Conservation (phyloP, 2,113 vertebrate genomes). For the Lepus americanus region DNA sequence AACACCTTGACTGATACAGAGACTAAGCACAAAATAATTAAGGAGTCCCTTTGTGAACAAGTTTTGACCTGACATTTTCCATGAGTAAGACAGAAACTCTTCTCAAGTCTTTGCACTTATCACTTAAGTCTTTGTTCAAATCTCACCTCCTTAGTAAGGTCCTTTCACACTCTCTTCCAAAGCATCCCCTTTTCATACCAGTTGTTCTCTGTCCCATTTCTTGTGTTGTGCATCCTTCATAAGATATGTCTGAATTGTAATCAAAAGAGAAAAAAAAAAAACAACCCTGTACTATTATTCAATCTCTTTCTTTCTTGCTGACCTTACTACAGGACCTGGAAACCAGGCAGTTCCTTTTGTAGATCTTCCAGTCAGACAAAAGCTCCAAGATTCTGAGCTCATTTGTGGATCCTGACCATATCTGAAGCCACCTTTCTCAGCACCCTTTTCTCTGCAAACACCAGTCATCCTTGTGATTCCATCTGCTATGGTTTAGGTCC, state of each 20-base stretch:
- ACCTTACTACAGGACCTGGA: neutral
- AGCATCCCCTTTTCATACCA: neutral
- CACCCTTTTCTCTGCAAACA: neutral
- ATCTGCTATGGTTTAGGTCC: neutral
- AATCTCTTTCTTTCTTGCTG: neutral
- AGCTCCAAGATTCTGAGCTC: neutral
- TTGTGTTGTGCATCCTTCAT: neutral
- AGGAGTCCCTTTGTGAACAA: neutral
- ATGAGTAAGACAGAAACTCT: neutral
- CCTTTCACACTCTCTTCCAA: constrained; percentile 7
- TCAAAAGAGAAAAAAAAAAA: neutral
- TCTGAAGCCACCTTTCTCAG: neutral
- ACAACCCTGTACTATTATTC: neutral
- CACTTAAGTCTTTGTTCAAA: neutral
- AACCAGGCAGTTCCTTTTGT: neutral
- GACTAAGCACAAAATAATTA: neutral
- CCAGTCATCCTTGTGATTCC: neutral
- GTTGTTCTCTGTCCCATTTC: neutral
- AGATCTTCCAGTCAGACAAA: neutral
- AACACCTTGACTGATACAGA: neutral
- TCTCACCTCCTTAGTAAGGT: neutral
- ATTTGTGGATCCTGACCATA: neutral
- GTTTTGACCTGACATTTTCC: neutral
- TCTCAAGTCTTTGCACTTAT: neutral
- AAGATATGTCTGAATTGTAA: neutral